phyloP scores from a whole-genome alignment of 1,140 invertebrate species.

The Acromyrmex heyeri region DNA sequence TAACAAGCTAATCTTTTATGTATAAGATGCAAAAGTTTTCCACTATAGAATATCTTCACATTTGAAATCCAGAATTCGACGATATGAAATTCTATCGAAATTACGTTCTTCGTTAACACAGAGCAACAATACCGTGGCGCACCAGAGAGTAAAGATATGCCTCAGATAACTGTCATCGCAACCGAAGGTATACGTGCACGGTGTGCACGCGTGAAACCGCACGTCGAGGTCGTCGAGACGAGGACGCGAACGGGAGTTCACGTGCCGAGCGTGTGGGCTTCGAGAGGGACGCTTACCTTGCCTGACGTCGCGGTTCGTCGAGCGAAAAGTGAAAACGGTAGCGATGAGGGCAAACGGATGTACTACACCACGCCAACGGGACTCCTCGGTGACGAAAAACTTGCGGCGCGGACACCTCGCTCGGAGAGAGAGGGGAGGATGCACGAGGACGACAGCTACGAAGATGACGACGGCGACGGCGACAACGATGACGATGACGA shows the following conservation, averaged over 20 bases:
- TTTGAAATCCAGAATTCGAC: not conserved
- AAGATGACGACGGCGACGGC: not conserved
- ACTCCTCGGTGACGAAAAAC: constrained; percentile 2
- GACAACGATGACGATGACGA: not conserved
- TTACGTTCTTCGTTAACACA: not conserved
- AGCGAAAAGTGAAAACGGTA: constrained; percentile 3
- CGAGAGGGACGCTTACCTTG: constrained; percentile 26
- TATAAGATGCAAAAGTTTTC: not conserved
- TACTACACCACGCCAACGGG: not conserved
- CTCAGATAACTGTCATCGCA: not conserved
- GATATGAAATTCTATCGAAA: not conserved
- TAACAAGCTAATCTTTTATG: not conserved
- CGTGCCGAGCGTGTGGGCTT: not conserved
- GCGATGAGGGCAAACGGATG: not conserved
- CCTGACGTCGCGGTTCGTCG: constrained; percentile 11
- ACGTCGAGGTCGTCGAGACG: not conserved
- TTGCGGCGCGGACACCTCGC: not conserved
- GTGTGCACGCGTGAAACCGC: not conserved
- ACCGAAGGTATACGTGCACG: not conserved
- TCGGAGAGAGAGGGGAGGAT: not conserved
- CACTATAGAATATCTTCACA: not conserved
- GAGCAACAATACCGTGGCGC: not conserved
- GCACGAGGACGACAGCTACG: constrained; percentile 1
- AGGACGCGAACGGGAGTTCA: constrained; percentile 2
- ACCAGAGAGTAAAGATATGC: not conserved